Evolutionary conservation across 2,888 invertebrate genomes (phyloP), one percentile per base, ranked within the genome.

Genomic region (Phyllotreta striolata): DNA sequence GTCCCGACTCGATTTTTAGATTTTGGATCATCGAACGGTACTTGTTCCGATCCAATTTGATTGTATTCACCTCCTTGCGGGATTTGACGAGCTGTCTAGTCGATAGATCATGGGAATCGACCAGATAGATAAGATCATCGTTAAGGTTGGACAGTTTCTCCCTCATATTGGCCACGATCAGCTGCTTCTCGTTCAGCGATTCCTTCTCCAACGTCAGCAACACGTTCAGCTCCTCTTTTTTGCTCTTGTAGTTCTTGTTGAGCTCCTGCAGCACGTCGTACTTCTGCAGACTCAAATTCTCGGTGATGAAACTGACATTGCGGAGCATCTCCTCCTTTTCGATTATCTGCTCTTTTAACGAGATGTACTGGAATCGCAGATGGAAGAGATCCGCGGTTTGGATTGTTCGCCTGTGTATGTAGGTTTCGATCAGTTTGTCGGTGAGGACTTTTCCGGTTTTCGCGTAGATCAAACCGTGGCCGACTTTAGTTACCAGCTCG

Each of bases 1-100:
- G 76, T 7, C 85, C 86, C 66, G 84, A 82, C 56, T 81, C 82
- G 63, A 82, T 80, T 55, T 80, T 74, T 51, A 85, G 69, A 61
- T 78, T 77, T 14, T 78, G 78, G 46, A 81, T 82, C 69, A 81
- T 80, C 12, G 76, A 76, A 59, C 84, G 75, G 57, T 82, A 78
- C 1, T 73, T 73, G 70, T 85, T 84, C 38, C 84, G 73, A 7
- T 80, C 77, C 67, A 75, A 74, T 72, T 81, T 81, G 37, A 74
- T 64, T 9, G 62, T 55, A 76, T 83, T 79, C 76, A 85, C 3
- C 0, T 10, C 3, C 6, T 1, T 5, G 7, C 51, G 7, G n/a
- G 12, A n/a, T 6, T 1, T 4, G 37, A 2, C n/a, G 4, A 51
- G n/a, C n/a, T n/a, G 10, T n/a, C 7, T 9, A 1, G 1, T 9